phyloP scores from a whole-genome alignment of 2,888 invertebrate species.

The Apamea crenata region DNA sequence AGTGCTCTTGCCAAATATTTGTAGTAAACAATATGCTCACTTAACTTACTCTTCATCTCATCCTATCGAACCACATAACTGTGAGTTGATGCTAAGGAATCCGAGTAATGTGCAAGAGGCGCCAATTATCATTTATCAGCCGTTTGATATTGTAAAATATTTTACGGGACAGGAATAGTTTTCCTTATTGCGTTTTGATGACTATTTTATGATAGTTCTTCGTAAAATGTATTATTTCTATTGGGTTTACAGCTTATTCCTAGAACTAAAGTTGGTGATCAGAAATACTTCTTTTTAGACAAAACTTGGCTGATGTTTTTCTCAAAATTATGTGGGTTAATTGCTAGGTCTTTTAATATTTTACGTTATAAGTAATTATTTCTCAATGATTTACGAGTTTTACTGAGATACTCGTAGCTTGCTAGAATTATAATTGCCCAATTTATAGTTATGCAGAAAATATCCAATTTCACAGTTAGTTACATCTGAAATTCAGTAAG shows the following conservation, averaged over 20 bases:
- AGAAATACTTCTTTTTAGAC: background rate
- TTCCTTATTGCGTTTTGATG: constrained; percentile 53
- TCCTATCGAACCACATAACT: constrained; percentile 30
- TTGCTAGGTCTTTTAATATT: background rate
- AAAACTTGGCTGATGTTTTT: background rate
- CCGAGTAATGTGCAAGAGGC: constrained; percentile 44
- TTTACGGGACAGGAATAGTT: constrained; percentile 39
- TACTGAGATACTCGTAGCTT: background rate
- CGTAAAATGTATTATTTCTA: constrained; percentile 26
- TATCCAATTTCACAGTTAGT: constrained; percentile 36
- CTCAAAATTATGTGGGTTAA: background rate
- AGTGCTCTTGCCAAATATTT: constrained; percentile 72
- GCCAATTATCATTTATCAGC: constrained; percentile 53
- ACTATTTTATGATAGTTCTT: constrained; percentile 31
- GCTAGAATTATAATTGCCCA: background rate
- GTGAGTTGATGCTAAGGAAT: constrained; percentile 61
- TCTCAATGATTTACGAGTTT: background rate
- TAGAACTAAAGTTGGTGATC: background rate
- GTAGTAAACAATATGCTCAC: constrained; percentile 64
- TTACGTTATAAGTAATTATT: background rate
- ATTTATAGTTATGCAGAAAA: constrained; percentile 19
- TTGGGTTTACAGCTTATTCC: constrained; percentile 9
- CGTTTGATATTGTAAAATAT: constrained; percentile 52
- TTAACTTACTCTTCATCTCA: constrained; percentile 56
- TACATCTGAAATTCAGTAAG: constrained; percentile 25